Conservation (phyloP, 2,113 vertebrate species). For the Ranitomeya variabilis region DNA sequence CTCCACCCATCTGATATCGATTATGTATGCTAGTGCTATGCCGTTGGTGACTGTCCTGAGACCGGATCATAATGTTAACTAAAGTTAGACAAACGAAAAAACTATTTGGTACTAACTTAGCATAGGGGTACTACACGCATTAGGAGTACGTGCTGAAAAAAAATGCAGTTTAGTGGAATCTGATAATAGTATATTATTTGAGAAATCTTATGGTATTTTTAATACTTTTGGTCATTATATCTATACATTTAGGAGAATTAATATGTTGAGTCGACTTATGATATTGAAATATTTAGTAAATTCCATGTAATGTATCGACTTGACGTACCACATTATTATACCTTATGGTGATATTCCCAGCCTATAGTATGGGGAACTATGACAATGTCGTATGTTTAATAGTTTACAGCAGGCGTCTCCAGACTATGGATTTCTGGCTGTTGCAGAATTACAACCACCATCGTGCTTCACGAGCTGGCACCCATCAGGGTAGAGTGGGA, state of each 20-base stretch:
- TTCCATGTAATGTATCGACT: not conserved
- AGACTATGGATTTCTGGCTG: not conserved
- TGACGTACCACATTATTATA: not conserved
- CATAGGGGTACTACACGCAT: not conserved
- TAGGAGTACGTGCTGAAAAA: not conserved
- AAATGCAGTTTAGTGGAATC: not conserved
- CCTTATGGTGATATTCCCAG: not conserved
- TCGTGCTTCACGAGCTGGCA: not conserved
- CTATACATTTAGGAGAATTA: not conserved
- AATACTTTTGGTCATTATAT: not conserved
- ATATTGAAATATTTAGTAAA: not conserved
- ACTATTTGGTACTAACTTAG: not conserved
- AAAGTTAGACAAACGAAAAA: not conserved
- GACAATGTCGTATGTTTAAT: not conserved
- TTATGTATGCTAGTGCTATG: not conserved
- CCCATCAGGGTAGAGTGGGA: not conserved
- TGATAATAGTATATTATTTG: not conserved
- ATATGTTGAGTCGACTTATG: not conserved
- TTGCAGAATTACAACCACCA: not conserved
- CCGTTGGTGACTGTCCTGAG: not conserved
- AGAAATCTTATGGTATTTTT: not conserved
- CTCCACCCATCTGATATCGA: not conserved
- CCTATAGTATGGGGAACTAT: not conserved
- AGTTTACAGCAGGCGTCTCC: slow-evolving; percentile 27
- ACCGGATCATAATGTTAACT: not conserved